Evolutionary conservation across 1,140 invertebrate species (phyloP), one percentile per base, ranked within the genome.

Genomic region (Melanaphis sacchari): DNA sequence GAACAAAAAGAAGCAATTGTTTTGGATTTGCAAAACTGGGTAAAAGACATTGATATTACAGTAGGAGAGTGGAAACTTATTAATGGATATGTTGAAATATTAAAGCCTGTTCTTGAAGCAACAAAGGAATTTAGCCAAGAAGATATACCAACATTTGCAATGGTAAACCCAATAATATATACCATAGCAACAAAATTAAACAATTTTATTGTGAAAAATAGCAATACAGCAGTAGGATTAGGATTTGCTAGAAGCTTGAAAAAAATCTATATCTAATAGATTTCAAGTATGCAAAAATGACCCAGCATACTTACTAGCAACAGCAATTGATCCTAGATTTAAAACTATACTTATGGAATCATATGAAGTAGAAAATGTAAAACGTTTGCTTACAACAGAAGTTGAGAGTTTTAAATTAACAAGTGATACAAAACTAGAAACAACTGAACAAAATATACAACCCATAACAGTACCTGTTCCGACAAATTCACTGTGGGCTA

Each of bases 1-100:
- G 82, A 84, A 22, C 38, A 84, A 41, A 84, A 40, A 84, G 82
- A 84, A 84, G 82, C 82, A 84, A 84, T 84, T 38, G 40, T 84
- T 84, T 84, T 84, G 24, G 82, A 84, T n/a, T n/a, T n/a, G n/a
- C n/a, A n/a, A n/a, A n/a, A n/a, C n/a, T n/a, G n/a, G n/a, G n/a
- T n/a, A n/a, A n/a, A n/a, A n/a, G n/a, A n/a, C n/a, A n/a, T n/a
- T n/a, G n/a, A n/a, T n/a, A n/a, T n/a, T n/a, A n/a, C n/a, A n/a
- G n/a, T n/a, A n/a, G n/a, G n/a, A n/a, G n/a, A n/a, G n/a, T n/a
- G n/a, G n/a, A n/a, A n/a, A n/a, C n/a, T n/a, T n/a, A n/a, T n/a
- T n/a, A n/a, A n/a, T n/a, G n/a, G n/a, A n/a, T n/a, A n/a, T n/a
- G n/a, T n/a, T n/a, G n/a, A n/a, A n/a, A n/a, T n/a, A n/a, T n/a